phyloP scores from a whole-genome alignment of 2,113 vertebrate species.

The Silurus glanis region DNA sequence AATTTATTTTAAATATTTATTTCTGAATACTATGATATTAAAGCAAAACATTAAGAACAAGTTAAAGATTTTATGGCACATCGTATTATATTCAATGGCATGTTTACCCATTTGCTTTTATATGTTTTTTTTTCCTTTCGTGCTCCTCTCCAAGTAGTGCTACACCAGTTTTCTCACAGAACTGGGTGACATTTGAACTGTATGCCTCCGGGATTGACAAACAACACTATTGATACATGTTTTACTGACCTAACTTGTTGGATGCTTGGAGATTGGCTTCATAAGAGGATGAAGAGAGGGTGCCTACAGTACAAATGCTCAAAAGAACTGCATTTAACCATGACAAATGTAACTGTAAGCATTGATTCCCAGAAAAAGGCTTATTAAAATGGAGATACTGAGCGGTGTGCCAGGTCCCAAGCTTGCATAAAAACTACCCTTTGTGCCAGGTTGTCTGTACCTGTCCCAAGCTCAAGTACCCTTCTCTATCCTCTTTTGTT shows the following conservation, averaged over 20 bases:
- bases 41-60: not conserved
- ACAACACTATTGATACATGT: not conserved
- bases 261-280: not conserved
- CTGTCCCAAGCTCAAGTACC: conserved; percentile 25
- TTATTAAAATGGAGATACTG: conserved; percentile 16
- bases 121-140: not conserved
- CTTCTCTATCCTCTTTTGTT: conserved; percentile 37
- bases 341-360: not conserved
- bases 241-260: not conserved
- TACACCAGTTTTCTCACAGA: not conserved
- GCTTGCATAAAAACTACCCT: conserved; percentile 6
- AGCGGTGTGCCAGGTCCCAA: not conserved
- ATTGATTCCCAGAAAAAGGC: not conserved
- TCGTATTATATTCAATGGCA: not conserved
- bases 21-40: not conserved
- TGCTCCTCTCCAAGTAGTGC: not conserved
- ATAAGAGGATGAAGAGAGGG: not conserved
- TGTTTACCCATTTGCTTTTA: not conserved
- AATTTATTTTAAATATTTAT: not conserved
- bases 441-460: conserved; percentile 8
- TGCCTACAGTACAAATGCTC: not conserved
- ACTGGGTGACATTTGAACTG: not conserved
- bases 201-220: not conserved
- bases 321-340: not conserved
- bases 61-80: not conserved